phyloP scores from a whole-genome alignment of 2,888 invertebrate genomes.

The Tenodera sinensis region DNA sequence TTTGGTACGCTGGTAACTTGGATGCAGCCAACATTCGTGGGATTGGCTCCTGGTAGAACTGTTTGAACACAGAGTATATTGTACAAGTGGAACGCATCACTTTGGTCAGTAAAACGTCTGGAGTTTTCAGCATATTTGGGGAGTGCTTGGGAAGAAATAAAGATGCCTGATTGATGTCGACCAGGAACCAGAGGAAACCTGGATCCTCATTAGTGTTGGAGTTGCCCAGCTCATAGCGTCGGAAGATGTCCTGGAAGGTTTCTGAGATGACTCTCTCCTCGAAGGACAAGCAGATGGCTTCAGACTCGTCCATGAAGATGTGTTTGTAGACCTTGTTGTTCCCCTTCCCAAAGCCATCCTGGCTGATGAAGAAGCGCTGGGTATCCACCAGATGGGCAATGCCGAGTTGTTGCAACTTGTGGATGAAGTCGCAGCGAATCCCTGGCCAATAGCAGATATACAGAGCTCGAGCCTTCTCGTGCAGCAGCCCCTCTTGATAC shows the following conservation, averaged over 20 bases:
- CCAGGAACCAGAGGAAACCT: constrained; percentile 45
- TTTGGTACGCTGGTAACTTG: constrained; percentile 31
- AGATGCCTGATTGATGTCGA: constrained; percentile 44
- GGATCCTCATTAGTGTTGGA: constrained; percentile 31
- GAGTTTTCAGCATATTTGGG: constrained; percentile 39
- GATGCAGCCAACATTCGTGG: constrained; percentile 36
- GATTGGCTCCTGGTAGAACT: constrained; percentile 40
- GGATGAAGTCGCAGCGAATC: constrained; percentile 36
- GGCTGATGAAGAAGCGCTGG: constrained; percentile 40
- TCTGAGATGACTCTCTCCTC: constrained; percentile 38
- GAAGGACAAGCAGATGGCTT: constrained; percentile 42
- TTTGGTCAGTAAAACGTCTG: constrained; percentile 39
- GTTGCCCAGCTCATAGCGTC: constrained; percentile 28
- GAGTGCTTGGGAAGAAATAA: constrained; percentile 43
- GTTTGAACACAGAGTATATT: constrained; percentile 42
- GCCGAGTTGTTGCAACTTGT: not conserved
- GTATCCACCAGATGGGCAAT: constrained; percentile 36
- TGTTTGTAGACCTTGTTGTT: constrained; percentile 41
- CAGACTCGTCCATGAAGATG: constrained; percentile 45
- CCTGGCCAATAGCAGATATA: constrained; percentile 45
- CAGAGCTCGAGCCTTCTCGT: constrained; percentile 41
- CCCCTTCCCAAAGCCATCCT: constrained; percentile 38
- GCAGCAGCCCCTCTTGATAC: constrained; percentile 38
- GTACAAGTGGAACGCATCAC: constrained; percentile 42
- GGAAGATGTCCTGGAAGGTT: constrained; percentile 36